Base-by-base conservation (phyloP, 2,797 vertebrate species). In the Dendrocincla fuliginosa region DNA sequence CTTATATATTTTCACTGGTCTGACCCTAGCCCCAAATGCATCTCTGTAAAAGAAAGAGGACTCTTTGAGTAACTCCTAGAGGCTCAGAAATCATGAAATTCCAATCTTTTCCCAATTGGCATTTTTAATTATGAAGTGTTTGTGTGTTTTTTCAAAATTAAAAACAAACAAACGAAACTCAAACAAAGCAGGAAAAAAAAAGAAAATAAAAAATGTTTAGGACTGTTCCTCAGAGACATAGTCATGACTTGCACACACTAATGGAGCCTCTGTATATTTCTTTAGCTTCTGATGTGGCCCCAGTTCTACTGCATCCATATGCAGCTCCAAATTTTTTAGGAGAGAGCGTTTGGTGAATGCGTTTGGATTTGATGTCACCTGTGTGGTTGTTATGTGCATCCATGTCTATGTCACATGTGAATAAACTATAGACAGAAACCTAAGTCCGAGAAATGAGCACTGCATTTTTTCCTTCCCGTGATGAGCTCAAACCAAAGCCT, bases 301-400 rank as follows among this genome's bases (percentile, higher is more conserved):
- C 24, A 65, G 57, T 67, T 82, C 64, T 91, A 42, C 68, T 86
- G 81, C 89, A 91, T 68, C 41, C 20, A 10, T n/a, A 68, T 94
- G 89, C 83, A 92, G 88, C 59, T 85, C 68, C 80, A 79, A 90
- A 87, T 41, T 56, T 53, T 70, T 68, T 28, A 84, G 86, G 77
- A 90, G 95, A 95, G 79, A 87, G 88, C 57, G 30, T 84, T 84
- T 87, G 94, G 93, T 91, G 91, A 95, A 95, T 94, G 94, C 30
- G 89, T 96, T 96, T 93, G 94, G 94, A 93, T 95, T 95, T 94
- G 91, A 75, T 96, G 94, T 97, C 95, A 91, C 94, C 86, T 68
- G 63, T 96, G 95, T 96, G 91, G 90, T 96, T 94, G 93, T 95
- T 80, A 63, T 71, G 93, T 96, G 92, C 95, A 96, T 85, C 90